phyloP scores from a whole-genome alignment of 2,113 vertebrate species.

The Vireo altiloquus region DNA sequence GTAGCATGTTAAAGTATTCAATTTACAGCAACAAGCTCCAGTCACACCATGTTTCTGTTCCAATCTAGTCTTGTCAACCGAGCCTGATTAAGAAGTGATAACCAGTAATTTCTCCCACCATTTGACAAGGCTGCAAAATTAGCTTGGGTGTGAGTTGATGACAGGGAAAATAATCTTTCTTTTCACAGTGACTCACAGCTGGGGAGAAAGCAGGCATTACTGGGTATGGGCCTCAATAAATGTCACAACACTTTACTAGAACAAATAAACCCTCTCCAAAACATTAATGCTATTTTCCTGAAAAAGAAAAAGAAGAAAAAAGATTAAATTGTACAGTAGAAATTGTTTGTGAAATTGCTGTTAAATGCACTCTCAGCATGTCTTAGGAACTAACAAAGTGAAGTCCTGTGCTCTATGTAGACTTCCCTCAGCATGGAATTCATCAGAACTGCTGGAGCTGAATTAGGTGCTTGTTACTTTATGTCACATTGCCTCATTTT shows the following conservation, averaged over 20 bases:
- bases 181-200: neutral
- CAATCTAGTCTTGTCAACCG: slow-evolving; percentile 60
- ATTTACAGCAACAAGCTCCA: slow-evolving; percentile 63
- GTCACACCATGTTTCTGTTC: slow-evolving; percentile 55
- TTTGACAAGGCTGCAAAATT: slow-evolving; percentile 66
- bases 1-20: slow-evolving; percentile 60
- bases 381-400: neutral
- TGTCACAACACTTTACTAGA: neutral
- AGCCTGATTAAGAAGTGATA: slow-evolving; percentile 67
- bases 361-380: neutral
- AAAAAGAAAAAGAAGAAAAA: neutral
- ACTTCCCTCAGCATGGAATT: neutral
- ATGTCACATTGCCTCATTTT: neutral
- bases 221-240: neutral
- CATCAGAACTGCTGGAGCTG: neutral
- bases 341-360: neutral
- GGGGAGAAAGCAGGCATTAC: neutral
- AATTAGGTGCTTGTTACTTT: neutral
- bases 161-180: neutral
- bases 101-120: slow-evolving; percentile 63
- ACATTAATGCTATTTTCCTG: neutral
- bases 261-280: neutral
- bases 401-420: neutral
- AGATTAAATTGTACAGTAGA: neutral
- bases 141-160: neutral